Base-by-base conservation (phyloP, 2,888 invertebrate genomes). In the Orchesellides sinensis region DNA sequence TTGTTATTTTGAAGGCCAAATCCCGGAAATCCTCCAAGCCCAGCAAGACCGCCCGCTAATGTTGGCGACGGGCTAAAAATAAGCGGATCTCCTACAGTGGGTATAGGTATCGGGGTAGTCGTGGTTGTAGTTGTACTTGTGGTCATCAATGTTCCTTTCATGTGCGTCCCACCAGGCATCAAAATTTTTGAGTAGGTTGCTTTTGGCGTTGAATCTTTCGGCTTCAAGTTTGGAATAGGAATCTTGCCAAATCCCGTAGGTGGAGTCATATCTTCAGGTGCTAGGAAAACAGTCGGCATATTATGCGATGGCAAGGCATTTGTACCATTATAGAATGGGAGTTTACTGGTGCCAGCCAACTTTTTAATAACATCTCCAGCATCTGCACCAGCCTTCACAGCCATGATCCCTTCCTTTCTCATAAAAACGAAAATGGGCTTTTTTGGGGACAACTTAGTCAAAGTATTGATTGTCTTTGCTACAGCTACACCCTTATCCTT, bases 321-420 rank as follows among this genome's bases (percentile, higher is more conserved):
- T 0, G 87, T 87, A 45, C 88, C 88, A 68, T 88, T 88, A 69
- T 86, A 88, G 63, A 88, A 88, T 2, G 88, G 88, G 17, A 88
- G 81, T 83, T 88, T 88, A 66, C 88, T 88, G 0, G 87, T 86
- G 3, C 88, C 88, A 10, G 88, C 88, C n/a, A 86, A 83, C 72
- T 88, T 88, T 68, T 88, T 88, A 23, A 88, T 87, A 6, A 88
- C 88, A 66, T 88, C 87, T 5, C 87, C 88, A 8, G 86, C 85
- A 63, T 88, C 88, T 0, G 87, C 87, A 21, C 88, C 88, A 0
- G 78, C 70, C 14, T 78, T 78, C 0, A 86, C 83, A 2, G 88
- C 88, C 0, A 72, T 45, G 52, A 88, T 83, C 0, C 88, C 88
- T 72, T 87, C 88, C 14, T 81, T 84, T 45, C 86, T 21, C 87